A percentile compares a stretch with the other conserved stretches of the same genome.
Evolutionary conservation across 2,797 vertebrate species (phyloP).

Genomic region (Catostomus latipinnis): DNA sequence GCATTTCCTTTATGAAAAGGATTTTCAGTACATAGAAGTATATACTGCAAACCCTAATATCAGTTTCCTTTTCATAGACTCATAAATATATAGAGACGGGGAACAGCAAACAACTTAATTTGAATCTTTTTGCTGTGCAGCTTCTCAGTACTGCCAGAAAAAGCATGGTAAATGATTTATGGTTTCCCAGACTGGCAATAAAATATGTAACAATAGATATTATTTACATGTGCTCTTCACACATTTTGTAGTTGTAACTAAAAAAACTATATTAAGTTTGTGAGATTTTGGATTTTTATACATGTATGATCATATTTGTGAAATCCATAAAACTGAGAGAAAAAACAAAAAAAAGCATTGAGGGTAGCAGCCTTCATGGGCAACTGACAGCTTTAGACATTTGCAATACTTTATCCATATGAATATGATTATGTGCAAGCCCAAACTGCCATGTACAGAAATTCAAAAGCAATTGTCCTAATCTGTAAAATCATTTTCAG

Average conservation of each 20-base stretch:
- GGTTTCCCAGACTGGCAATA: constrained; percentile 65
- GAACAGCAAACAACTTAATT: constrained; percentile 73
- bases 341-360: neutral
- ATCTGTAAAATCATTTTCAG: neutral
- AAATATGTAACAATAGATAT: constrained; percentile 76
- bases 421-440: constrained; percentile 1
- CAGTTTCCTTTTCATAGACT: constrained; percentile 77
- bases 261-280: neutral
- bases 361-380: neutral
- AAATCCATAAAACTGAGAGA: neutral
- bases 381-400: neutral
- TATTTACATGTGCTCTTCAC: constrained; percentile 88
- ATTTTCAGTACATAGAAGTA: constrained; percentile 79
- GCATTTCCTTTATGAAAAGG: constrained; percentile 90
- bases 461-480: neutral
- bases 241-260: constrained; percentile 55
- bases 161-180: constrained; percentile 63
- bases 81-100: constrained; percentile 77
- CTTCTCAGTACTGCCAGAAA: constrained; percentile 62
- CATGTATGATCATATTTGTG: constrained; percentile 13
- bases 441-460: neutral
- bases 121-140: constrained; percentile 72
- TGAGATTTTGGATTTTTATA: constrained; percentile 4
- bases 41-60: constrained; percentile 75
- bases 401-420: constrained; percentile 2